Base-by-base conservation (phyloP, 2,888 invertebrate genomes). In the Odontocolon sp. region DNA sequence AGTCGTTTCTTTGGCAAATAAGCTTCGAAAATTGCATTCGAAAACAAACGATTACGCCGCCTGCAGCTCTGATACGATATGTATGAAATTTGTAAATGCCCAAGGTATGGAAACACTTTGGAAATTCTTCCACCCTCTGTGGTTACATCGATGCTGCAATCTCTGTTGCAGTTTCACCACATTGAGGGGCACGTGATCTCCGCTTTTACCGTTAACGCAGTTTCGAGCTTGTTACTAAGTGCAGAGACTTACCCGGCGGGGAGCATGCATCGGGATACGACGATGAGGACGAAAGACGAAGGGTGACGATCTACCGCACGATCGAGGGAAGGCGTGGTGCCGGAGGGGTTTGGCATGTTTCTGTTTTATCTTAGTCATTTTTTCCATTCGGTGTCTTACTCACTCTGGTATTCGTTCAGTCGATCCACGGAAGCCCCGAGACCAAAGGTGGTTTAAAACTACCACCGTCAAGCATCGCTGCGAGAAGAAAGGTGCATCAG, bases 301-400 rank as follows among this genome's bases (percentile, higher is more conserved):
- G 57, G 57, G 75, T 70, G 61, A 57, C 54, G 75, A 64, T 77
- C 69, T n/a, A 42, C 33, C 57, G 42, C 42, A 45, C 54, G 54
- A 64, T 18, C 2, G 38, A 36, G 28, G 14, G 23, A 63, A 26
- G 38, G 31, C 31, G 33, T n/a, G 11, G 42, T 33, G 56, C 67
- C 67, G 33, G 21, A 18, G 38, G 14, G 75, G 74, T 38, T 52
- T 61, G n/a, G n/a, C n/a, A n/a, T n/a, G 26, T 14, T 33, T 18
- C n/a, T 36, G 50, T 45, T 40, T 38, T 26, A 21, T 52, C 47
- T 36, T 47, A 45, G n/a, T 36, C 47, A 14, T 59, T 6, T 52
- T 70, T 26, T 42, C 66, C 23, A 23, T 64, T 68, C 21, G n/a
- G 31, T 2, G 21, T 18, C 11, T 57, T 16, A 33, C 47, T 57